Evolutionary conservation across 2,888 invertebrate genomes (phyloP).

Genomic region (Eilema sororculum): DNA sequence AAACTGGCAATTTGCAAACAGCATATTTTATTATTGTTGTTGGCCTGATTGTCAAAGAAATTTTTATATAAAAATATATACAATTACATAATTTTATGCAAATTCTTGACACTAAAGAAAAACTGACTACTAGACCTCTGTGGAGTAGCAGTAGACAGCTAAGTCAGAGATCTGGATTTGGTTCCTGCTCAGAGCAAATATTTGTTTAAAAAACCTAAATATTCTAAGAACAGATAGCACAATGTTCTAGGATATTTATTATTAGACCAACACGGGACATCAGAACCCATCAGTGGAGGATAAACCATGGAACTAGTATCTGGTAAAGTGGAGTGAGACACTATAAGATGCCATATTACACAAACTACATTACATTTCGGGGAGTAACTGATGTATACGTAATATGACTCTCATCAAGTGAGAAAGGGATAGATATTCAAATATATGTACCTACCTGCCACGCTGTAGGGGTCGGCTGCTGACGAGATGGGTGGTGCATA

Average conservation of each 20-base stretch:
- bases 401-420: constrained; percentile 11
- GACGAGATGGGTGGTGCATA: constrained; percentile 89
- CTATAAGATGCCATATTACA: constrained; percentile 11
- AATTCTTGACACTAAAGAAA: too few species aligned
- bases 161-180: too few species aligned
- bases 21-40: not conserved
- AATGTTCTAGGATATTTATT: not conserved
- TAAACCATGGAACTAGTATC: not conserved
- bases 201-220: too few species aligned
- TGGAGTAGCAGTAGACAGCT: too few species aligned
- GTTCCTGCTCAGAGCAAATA: too few species aligned
- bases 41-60: too few species aligned
- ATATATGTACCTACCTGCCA: constrained; percentile 85
- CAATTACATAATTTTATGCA: too few species aligned
- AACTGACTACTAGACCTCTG: too few species aligned
- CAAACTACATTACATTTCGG: constrained; percentile 15
- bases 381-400: constrained; percentile 15
- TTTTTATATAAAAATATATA: too few species aligned
- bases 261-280: not conserved
- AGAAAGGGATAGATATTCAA: constrained; percentile 13
- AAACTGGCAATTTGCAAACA: not conserved
- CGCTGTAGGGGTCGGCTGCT: constrained; percentile 91
- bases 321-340: constrained; percentile 14
- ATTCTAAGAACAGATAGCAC: too few species aligned
- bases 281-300: not conserved